Conservation (phyloP, 2,797 vertebrate genomes). For the Hemibagrus guttatus region DNA sequence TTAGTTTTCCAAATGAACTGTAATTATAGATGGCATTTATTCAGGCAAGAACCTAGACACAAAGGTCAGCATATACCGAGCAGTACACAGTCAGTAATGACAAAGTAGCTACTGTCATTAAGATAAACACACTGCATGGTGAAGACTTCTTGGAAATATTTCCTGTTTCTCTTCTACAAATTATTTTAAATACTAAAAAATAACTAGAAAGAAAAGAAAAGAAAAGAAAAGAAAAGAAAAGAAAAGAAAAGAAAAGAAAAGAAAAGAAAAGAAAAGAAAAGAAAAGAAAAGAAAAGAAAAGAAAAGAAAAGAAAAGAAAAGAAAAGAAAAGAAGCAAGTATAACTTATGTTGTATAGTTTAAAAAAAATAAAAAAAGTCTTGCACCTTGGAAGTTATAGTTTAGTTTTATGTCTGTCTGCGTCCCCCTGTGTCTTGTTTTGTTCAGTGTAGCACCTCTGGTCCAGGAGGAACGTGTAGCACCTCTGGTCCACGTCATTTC, state of each 20-base stretch:
- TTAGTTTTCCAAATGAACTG: slow-evolving; percentile 7
- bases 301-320: too few species aligned
- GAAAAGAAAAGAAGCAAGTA: too few species aligned
- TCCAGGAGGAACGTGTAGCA: too few species aligned
- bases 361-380: too few species aligned
- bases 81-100: slow-evolving; percentile 2
- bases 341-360: too few species aligned
- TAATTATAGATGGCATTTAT: slow-evolving; percentile 42
- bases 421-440: too few species aligned
- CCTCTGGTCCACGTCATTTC: too few species aligned
- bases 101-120: neutral
- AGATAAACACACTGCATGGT: neutral
- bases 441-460: too few species aligned
- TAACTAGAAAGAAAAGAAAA: neutral
- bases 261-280: neutral
- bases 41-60: slow-evolving; percentile 6
- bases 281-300: too few species aligned
- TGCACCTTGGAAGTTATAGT: too few species aligned
- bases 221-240: neutral
- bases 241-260: neutral
- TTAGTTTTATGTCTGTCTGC: too few species aligned
- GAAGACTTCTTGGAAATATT: neutral
- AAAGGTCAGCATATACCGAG: neutral
- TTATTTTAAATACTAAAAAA: neutral
- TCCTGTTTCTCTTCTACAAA: neutral